Evolutionary conservation across 1,140 invertebrate genomes (phyloP), one percentile per base, ranked within the genome.

Genomic region (Bombus impatiens): DNA sequence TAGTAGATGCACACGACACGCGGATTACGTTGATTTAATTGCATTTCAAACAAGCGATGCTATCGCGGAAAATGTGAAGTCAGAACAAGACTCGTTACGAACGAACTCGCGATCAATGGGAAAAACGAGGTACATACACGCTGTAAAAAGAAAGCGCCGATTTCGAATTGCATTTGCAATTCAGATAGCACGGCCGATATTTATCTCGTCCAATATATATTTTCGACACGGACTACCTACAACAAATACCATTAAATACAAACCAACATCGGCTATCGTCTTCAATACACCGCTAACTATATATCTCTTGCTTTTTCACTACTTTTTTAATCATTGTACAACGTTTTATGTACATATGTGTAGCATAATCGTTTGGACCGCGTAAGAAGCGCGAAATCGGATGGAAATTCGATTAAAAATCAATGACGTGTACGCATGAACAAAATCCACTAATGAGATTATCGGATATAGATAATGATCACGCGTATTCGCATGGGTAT

Each of bases 91-190:
- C 67, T n/a, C 72, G 35, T 42, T 83, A 47, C 57, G n/a, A 87
- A 87, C 62, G 65, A 47, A 71, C 80, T 59, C 80, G 62, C 81
- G 32, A 78, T 85, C 67, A 32, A 77, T 25, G 47, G 8, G 13
- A 37, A 79, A 40, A 65, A 67, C 42, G 28, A 71, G 47, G 28
- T 65, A 77, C 82, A 37, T 32, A 76, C 65, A 42, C 70, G 57
- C 6, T 57, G 32, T 75, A 88, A 89, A 84, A 89, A 81, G 87
- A 59, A 79, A 77, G n/a, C 62, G 67, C n/a, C 67, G 72, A 62
- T 79, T 68, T 68, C 57, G 87, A 89, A 89, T 90, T 81, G 67
- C 82, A 89, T 89, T 89, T 90, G 88, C 88, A 90, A 89, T 90
- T 82, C 88, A 79, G 74, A 87, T 79, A 37, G 40, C 77, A 70